Evolutionary conservation across 2,797 vertebrate genomes (phyloP).

Genomic region (Florisuga fusca): DNA sequence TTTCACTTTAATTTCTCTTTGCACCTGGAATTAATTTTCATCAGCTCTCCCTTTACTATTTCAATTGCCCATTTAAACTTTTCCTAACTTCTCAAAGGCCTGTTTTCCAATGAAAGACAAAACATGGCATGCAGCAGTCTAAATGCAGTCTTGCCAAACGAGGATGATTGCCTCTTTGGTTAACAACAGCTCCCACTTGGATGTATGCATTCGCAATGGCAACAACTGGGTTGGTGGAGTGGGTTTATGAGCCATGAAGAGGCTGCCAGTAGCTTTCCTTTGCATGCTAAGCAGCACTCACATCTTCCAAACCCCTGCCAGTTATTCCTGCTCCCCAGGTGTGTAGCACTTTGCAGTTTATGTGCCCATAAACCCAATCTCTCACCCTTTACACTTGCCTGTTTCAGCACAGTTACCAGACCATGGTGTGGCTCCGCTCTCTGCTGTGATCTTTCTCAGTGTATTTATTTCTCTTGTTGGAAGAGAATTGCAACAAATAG

Average conservation of each 20-base stretch:
- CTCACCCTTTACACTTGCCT: not conserved
- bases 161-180: not conserved
- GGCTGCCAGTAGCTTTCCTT: not conserved
- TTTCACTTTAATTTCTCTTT: slow-evolving; percentile 48
- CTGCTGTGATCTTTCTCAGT: not conserved
- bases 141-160: not conserved
- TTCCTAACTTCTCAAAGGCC: not conserved
- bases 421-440: not conserved
- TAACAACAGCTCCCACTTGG: slow-evolving; percentile 41
- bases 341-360: not conserved
- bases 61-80: slow-evolving; percentile 50
- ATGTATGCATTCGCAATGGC: not conserved
- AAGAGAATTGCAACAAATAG: not conserved
- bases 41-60: not conserved
- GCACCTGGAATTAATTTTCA: slow-evolving; percentile 61
- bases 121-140: not conserved
- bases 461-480: not conserved
- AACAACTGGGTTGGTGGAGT: not conserved
- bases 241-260: slow-evolving; percentile 29
- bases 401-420: not conserved
- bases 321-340: not conserved
- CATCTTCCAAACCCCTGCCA: not conserved
- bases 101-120: slow-evolving; percentile 2
- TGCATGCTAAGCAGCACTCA: not conserved
- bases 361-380: not conserved